Conservation (phyloP, 1,140 invertebrate genomes). For the Musca domestica region DNA sequence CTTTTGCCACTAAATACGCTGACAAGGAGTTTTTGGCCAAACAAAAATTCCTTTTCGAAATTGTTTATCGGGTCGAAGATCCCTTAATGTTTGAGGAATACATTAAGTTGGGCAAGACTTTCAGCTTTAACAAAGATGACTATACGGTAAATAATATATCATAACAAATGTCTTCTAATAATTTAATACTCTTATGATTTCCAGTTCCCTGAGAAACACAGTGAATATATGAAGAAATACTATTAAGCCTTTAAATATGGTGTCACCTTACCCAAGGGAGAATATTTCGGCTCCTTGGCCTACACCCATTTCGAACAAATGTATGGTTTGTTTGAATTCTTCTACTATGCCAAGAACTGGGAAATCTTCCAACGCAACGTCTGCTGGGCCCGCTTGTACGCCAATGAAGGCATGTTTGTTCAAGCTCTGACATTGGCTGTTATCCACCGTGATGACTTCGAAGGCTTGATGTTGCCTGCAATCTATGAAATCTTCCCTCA, state of each 20-base stretch:
- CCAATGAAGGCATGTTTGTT: conserved; percentile 64
- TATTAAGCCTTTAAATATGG: conserved; percentile 58
- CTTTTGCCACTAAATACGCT: conserved; percentile 34
- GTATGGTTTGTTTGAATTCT: conserved; percentile 57
- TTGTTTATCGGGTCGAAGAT: conserved; percentile 62
- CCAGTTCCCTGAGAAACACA: conserved; percentile 53
- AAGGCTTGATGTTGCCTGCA: conserved; percentile 60
- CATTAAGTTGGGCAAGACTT: conserved; percentile 38
- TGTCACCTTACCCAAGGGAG: conserved; percentile 58
- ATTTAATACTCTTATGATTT: neutral
- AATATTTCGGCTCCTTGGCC: conserved; percentile 57
- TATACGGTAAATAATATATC: conserved; percentile 37
- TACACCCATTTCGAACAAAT: conserved; percentile 54
- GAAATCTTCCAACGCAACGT: conserved; percentile 65
- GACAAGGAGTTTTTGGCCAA: conserved; percentile 53
- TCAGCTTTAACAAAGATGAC: conserved; percentile 34
- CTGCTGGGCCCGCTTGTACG: conserved; percentile 59
- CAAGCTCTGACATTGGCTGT: conserved; percentile 62
- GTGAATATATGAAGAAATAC: conserved; percentile 61
- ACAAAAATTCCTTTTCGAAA: conserved; percentile 62
- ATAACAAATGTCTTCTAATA: neutral
- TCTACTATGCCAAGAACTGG: conserved; percentile 65
- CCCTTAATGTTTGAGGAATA: conserved; percentile 44
- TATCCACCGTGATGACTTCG: conserved; percentile 59
- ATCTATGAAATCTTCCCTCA: conserved; percentile 67